phyloP scores from a whole-genome alignment of 2,113 vertebrate genomes.

The Muntiacus muntjak region DNA sequence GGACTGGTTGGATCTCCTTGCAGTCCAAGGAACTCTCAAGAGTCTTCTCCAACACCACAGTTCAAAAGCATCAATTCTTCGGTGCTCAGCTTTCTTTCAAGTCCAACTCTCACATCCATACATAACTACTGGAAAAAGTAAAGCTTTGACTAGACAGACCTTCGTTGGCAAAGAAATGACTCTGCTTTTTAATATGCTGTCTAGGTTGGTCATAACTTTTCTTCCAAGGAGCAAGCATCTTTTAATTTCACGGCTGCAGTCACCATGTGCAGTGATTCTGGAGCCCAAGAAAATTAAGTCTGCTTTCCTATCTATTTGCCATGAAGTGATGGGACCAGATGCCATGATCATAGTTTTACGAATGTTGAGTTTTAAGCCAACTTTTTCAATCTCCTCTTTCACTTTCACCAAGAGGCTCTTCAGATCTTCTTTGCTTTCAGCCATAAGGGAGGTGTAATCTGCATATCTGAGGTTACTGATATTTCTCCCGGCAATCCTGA shows the following conservation, averaged over 20 bases:
- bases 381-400: not conserved
- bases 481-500: not conserved
- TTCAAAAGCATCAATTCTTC: not conserved
- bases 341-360: not conserved
- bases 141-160: accelerated
- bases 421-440: not conserved
- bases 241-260: not conserved
- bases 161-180: not conserved
- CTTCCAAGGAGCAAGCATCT: not conserved
- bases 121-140: not conserved
- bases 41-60: not conserved
- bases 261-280: not conserved
- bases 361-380: not conserved
- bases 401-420: not conserved
- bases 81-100: not conserved
- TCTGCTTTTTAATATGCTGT: not conserved
- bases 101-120: not conserved
- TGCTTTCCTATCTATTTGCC: not conserved
- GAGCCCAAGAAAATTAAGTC: not conserved
- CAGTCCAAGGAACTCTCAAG: not conserved
- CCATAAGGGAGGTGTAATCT: not conserved
- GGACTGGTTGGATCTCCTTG: not conserved
- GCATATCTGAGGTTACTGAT: not conserved
- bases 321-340: not conserved
- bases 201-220: not conserved